phyloP scores from a whole-genome alignment of 2,113 vertebrate species.

The Pterocles burchelli region DNA sequence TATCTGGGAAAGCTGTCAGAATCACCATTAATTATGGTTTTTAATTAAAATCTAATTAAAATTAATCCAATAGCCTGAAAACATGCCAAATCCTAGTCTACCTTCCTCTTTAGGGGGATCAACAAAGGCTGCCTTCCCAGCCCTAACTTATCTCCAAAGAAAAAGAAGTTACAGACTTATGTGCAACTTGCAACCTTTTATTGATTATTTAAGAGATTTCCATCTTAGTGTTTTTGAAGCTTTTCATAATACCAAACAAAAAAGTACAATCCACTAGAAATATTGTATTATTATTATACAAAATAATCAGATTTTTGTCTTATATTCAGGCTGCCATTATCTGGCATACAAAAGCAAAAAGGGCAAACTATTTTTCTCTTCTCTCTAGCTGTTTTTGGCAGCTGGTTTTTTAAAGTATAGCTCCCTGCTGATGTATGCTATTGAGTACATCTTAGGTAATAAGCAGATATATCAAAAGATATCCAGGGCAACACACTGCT shows the following conservation, averaged over 20 bases:
- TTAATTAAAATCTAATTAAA: conserved; percentile 42
- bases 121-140: not conserved
- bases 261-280: not conserved
- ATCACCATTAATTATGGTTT: conserved; percentile 23
- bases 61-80: not conserved
- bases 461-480: conserved; percentile 26
- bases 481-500: conserved; percentile 39
- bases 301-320: conserved; percentile 1
- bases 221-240: not conserved
- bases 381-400: conserved; percentile 19
- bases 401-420: not conserved
- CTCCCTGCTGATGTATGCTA: conserved; percentile 25
- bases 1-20: conserved; percentile 21
- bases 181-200: not conserved
- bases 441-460: conserved; percentile 29
- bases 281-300: not conserved
- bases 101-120: not conserved
- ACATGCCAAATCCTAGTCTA: not conserved
- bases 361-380: not conserved
- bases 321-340: not conserved
- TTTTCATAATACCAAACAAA: not conserved
- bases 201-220: not conserved
- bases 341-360: not conserved
- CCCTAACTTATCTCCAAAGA: not conserved
- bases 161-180: not conserved